Evolutionary conservation across 2,113 vertebrate species (phyloP), one percentile per base, ranked within the genome.

Genomic region (Pygoscelis antarcticus): DNA sequence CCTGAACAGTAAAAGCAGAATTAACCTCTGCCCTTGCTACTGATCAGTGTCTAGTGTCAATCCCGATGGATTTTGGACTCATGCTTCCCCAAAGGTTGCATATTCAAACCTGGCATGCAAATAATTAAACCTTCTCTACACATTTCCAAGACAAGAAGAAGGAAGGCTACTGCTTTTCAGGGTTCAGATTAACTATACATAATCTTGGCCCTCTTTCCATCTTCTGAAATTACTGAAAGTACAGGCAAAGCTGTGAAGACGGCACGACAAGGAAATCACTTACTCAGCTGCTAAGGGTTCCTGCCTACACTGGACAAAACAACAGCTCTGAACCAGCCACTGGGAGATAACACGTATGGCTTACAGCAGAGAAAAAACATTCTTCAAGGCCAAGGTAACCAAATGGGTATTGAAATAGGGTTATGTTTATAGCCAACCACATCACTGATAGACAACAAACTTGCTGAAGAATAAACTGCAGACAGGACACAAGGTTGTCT

Each of bases 61-160:
- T 58, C 74, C 44, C 0, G 0, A 51, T 1, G 49, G 74, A 94
- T 87, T 96, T 89, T n/a, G 6, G 65, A 96, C 77, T 71, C 44
- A 19, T 9, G 25, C 44, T 87, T 84, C 36, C 29, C 62, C 44
- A 91, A 40, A 82, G 10, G 21, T 42, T 92, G 54, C 32, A 36
- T 81, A 60, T 62, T 86, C 68, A 93, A 94, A 66, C 51, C 19
- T 40, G 29, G 10, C 14, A 34, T 3, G 74, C 95, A 91, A 87
- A 96, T 95, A 89, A 96, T 97, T 97, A 96, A 96, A 61, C 77
- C 82, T 61, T 77, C 57, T 79, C 54, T 69, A 69, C 57, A 65
- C 46, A 42, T 49, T 91, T 54, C 66, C 44, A 30, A 36, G 74
- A 76, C 1, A 90, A 18, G 34, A 89, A 66, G 55, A 85, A 77